A percentile compares a stretch with the other conserved stretches of the same genome.
phyloP scores from a whole-genome alignment of 2,113 vertebrate species.

The Cebus imitator region DNA sequence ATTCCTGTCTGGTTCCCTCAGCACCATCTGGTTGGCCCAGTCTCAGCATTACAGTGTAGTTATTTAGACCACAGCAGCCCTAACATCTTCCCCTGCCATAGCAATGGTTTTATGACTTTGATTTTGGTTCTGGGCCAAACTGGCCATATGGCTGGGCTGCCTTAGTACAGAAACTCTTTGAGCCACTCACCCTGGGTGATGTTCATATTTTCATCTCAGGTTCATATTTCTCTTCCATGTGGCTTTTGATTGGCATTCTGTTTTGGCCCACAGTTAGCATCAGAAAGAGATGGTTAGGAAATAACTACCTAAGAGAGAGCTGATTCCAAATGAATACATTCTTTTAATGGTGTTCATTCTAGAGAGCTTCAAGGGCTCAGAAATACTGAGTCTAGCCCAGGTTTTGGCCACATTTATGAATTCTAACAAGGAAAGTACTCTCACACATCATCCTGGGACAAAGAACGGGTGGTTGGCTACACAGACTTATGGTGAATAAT shows the following conservation, averaged over 20 bases:
- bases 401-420: conserved; percentile 5
- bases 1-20: conserved; percentile 46
- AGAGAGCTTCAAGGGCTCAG: conserved; percentile 11
- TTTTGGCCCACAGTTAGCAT: conserved; percentile 23
- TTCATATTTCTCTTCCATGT: conserved; percentile 48
- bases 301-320: conserved; percentile 48
- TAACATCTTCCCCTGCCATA: neutral
- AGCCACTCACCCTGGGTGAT: conserved; percentile 33
- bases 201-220: neutral
- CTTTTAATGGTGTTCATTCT: conserved; percentile 8
- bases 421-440: conserved; percentile 17
- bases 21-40: neutral
- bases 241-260: conserved; percentile 50
- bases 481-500: neutral
- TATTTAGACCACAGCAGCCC: conserved; percentile 27
- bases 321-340: conserved; percentile 29
- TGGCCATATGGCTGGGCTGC: conserved; percentile 59
- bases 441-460: neutral
- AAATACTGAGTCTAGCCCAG: neutral
- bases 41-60: neutral
- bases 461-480: neutral
- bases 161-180: conserved; percentile 44
- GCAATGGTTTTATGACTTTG: conserved; percentile 56
- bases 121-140: conserved; percentile 64
- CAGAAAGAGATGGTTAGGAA: conserved; percentile 54